A percentile compares a stretch with the other conserved stretches of the same genome.
phyloP scores from a whole-genome alignment of 2,888 invertebrate species.

The Agrochola macilenta region DNA sequence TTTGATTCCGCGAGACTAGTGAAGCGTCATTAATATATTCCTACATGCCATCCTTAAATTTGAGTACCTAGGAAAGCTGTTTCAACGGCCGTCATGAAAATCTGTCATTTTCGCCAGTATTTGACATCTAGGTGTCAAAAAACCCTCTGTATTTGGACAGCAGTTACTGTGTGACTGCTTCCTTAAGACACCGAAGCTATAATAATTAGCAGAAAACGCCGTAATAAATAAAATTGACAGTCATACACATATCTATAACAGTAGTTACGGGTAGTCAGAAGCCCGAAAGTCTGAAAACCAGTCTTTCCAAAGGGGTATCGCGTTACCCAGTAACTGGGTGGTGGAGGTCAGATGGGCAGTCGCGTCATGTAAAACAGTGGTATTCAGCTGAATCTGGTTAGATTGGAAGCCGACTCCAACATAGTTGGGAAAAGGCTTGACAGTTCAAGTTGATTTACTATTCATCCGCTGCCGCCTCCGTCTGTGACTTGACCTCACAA shows the following conservation, averaged over 20 bases:
- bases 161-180: too few species aligned
- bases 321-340: neutral
- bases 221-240: neutral
- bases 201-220: too few species aligned
- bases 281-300: neutral
- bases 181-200: too few species aligned
- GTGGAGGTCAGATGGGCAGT: neutral
- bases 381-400: neutral
- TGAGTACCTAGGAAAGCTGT: too few species aligned
- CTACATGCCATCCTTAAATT: neutral
- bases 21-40: neutral
- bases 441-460: neutral
- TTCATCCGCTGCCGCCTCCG: neutral
- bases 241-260: neutral
- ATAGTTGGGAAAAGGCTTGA: neutral
- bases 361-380: neutral
- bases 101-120: too few species aligned
- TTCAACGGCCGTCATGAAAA: too few species aligned
- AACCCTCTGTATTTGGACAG: too few species aligned
- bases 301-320: neutral
- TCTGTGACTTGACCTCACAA: conserved; percentile 28
- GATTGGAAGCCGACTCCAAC: too few species aligned
- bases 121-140: too few species aligned
- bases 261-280: neutral
- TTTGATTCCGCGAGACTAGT: neutral